Base-by-base conservation (phyloP, 2,888 invertebrate species). In the Chromoteleia sp. region DNA sequence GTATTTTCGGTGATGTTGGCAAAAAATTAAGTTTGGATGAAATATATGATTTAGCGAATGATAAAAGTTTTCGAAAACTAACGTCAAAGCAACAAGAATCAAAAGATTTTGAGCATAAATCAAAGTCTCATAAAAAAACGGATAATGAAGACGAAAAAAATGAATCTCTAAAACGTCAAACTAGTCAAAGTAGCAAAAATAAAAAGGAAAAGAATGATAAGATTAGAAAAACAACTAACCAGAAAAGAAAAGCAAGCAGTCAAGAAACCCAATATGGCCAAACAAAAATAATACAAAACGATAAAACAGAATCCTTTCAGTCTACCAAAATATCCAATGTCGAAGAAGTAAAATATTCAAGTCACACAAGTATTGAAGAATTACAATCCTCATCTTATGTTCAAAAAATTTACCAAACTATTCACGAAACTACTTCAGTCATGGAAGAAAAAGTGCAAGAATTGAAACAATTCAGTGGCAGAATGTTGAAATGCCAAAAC, bases 401-500 rank as follows among this genome's bases (percentile, higher is more conserved):
- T 0, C 86, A 88, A 29, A 87, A 87, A 48, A 89, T 90, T 4
- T 89, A 89, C 39, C 85, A 87, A n/a, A 87, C 89, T 2, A 88
- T 90, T n/a, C 87, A 89, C 36, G 86, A 87, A 29, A 89, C 88
- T 0, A 86, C 86, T 21, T 86, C 87, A 12, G 84, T 89, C n/a
- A 88, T 88, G 33, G 86, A 85, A 48, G 86, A 88, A 7, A 89
- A 89, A 29, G 68, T 90, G 0, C 86, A 89, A 10, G 85, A 87
- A 21, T 74, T 90, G 2, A 89, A 87, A 61, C 41, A 59, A 39
- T 79, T 59, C 4, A 84, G 81, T 39, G 82, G 41, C 0, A 54
- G 21, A 33, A 29, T 45, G 1, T 30, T 41, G 0, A 70, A 30
- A 45, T 54, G 45, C 14, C 50, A 48, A 30, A 12, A 14, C 17